Evolutionary conservation across 2,113 vertebrate genomes (phyloP), one percentile per base, ranked within the genome.

Genomic region (Oncorhynchus masou): DNA sequence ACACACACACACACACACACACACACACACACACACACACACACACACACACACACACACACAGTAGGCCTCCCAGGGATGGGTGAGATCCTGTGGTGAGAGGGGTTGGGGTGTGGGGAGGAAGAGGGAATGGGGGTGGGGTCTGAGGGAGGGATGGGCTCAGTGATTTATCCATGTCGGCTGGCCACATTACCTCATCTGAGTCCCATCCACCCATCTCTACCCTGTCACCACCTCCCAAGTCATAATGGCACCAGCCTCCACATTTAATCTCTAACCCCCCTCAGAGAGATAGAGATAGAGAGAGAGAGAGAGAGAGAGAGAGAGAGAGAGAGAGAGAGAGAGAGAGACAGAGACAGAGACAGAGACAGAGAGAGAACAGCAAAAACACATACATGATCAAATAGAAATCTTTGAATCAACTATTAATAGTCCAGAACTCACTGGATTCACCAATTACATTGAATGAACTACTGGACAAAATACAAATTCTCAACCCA

Each of bases 101-200:
- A 20, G 71, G 19, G 15, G 20, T 20, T 60, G 72, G 39, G 20
- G 72, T 31, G 71, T 59, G 71, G 19, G 31, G 31, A 22, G 39
- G 1, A 7, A 39, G 72, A 34, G n/a, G 24, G 27, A 25, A 22
- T 57, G n/a, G 71, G 20, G 20, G 29, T 34, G 72, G 70, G 31
- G 72, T 27, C 19, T 59, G 71, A 15, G 8, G 31, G 57, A 27
- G 39, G 20, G 8, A 64, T 81, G 76, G 69, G 81, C 74, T 75
- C 64, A 69, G 66, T 82, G 80, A 89, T 86, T 85, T 86, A 89
- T 87, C 77, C 77, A 57, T 83, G 76, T 81, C 86, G 85, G 78
- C 77, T 79, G 27, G 76, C 67, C 80, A 76, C 81, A 85, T 84
- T 71, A 77, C 54, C 81, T 87, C 78, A 80, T 88, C 70, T 74